Base-by-base conservation (phyloP, 1,140 invertebrate species). In the Heliconius hermathena region DNA sequence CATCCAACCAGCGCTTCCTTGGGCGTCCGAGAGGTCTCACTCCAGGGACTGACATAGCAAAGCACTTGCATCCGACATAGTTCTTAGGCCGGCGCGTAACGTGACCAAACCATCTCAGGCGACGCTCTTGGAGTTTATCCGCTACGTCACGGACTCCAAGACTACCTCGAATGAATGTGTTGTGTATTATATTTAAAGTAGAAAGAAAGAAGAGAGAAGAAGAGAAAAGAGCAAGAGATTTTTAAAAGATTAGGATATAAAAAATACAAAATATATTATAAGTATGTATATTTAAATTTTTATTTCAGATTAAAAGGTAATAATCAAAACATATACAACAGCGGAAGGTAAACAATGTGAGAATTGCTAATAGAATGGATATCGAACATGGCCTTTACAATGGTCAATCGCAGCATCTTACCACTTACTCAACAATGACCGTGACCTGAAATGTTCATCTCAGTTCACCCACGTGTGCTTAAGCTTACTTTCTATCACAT, bases 361-460 rank as follows among this genome's bases (percentile, higher is more conserved):
- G 60, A 11, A 66, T 66, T 29, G 26, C 60, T 66, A 66, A 66
- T 66, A 66, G 60, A 66, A 66, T 66, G 26, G 9, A 66, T 66
- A 66, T 66, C 11, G 60, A 66, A 66, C 60, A 16, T 1, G 60
- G 60, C 60, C 60, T 66, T 66, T 66, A 18, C 26, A 16, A 66
- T 66, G 60, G 60, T 66, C 60, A 66, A 66, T 74, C 52, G 60
- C 60, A 66, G 60, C 60, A 66, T 66, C 60, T 72, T 79, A 79
- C 78, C 60, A 57, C 60, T 60, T 76, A 79, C 46, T 72, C 8
- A 72, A 77, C 46, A 76, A 33, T 75, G 81, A 60, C 81, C 79
- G 71, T 82, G 81, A 82, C 81, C 81, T 74, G 73, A 76, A 73
- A 82, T 80, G 73, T 52, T 77, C 74, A 52, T 80, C 78, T 66